Base-by-base conservation (phyloP, 1,140 invertebrate species). In the Grapholita molesta region DNA sequence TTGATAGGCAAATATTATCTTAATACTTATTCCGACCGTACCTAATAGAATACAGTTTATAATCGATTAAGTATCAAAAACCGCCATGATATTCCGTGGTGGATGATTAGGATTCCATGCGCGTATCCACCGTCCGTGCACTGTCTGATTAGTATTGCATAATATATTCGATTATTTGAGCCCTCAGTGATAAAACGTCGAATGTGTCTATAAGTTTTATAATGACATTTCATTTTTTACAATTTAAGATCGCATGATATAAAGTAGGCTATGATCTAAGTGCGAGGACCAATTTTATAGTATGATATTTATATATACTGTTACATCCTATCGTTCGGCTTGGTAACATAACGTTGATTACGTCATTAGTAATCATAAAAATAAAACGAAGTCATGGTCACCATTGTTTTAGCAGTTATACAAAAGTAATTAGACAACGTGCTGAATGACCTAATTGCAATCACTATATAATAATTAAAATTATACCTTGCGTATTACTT, bases 261-360 rank as follows among this genome's bases (percentile, higher is more conserved):
- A 61, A 61, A 61, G 55, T 61, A 61, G 28, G 55, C 55, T 61
- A 61, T 61, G 55, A 61, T 61, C 55, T 61, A 61, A 61, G 55
- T 61, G 55, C 25, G 24, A 11, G 24, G 55, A n/a, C 55, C n/a
- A 61, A 28, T 61, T 61, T 61, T 11, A 28, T 61, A 15, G 55
- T 8, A 21, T 9, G 7, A 15, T 21, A 48, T 48, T 48, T 48
- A 18, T 48, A 9, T 48, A 18, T 48, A 48, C 18, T 48, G 42
- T 21, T 48, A 48, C 18, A 21, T 48, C 42, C 42, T 21, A 48
- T 18, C 6, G 18, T 21, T 48, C 3, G 35, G 15, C 35, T 12
- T 18, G 18, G 42, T 48, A 48, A 0, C 42, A 48, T 48, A 21
- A 48, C 15, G 18, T 48, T 48, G 42, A 18, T 48, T 48, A 7